Evolutionary conservation across 2,797 vertebrate species (phyloP).

Genomic region (Betta splendens): DNA sequence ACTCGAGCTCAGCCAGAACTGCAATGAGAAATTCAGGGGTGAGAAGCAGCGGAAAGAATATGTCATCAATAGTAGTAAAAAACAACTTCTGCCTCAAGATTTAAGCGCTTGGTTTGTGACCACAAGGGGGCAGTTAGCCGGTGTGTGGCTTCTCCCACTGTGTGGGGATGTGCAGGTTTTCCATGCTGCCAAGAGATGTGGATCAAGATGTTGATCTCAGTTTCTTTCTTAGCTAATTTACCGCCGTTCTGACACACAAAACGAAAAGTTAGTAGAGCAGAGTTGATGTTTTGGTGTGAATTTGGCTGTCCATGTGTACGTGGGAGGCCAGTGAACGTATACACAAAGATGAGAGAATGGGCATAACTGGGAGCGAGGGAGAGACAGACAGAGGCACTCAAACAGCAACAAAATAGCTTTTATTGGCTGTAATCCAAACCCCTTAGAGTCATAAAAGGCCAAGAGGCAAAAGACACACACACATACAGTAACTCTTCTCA

Average conservation of each 20-base stretch:
- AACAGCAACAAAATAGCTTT: slow-evolving; percentile 72
- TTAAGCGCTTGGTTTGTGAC: slow-evolving; percentile 8
- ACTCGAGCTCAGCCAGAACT: slow-evolving; percentile 79
- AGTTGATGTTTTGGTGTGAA: too few relatives aligned
- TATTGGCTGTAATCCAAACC: slow-evolving; percentile 64
- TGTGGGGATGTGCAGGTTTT: slow-evolving; percentile 12
- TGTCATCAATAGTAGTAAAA: neutral
- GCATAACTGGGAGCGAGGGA: slow-evolving; percentile 15
- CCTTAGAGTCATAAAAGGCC: slow-evolving; percentile 56
- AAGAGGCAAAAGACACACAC: slow-evolving; percentile 27
- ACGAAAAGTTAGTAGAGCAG: too few relatives aligned
- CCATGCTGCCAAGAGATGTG: slow-evolving; percentile 13
- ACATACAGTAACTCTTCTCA: slow-evolving; percentile 9
- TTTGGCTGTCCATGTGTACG: too few relatives aligned
- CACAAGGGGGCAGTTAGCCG: slow-evolving; percentile 55
- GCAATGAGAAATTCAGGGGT: slow-evolving; percentile 7
- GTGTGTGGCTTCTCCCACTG: slow-evolving; percentile 10
- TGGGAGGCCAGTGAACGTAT: slow-evolving; percentile 61
- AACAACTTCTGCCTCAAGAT: neutral
- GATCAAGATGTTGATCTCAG: too few relatives aligned
- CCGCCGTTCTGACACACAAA: too few relatives aligned
- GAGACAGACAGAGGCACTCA: slow-evolving; percentile 44
- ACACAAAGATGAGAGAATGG: slow-evolving; percentile 45
- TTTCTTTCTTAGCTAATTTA: too few relatives aligned
- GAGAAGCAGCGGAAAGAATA: neutral